Evolutionary conservation across 2,888 invertebrate genomes (phyloP), one percentile per base, ranked within the genome.

Genomic region (Salpingus planirostris): DNA sequence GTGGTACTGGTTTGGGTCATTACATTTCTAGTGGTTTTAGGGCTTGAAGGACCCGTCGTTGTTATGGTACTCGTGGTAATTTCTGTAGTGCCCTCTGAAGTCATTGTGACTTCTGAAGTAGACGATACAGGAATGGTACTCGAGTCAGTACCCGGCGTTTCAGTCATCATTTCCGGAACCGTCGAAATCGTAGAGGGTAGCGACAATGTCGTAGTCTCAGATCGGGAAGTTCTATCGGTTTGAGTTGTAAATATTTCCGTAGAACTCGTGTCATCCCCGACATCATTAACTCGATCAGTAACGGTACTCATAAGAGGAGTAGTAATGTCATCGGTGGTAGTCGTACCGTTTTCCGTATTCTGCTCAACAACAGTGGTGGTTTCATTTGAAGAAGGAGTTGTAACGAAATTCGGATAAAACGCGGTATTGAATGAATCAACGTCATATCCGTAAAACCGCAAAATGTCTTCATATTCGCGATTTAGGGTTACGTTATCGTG

Each of bases 401-500:
- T n/a, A n/a, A 6, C 31, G 13, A 37, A 30, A 27, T 54, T 56
- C 8, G 54, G 59, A 44, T n/a, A n/a, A n/a, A 59, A 39, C 2
- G 60, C 59, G 29, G 51, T 60, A 36, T 62, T 65, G 36, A 64
- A 62, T 2, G 61, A 55, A 15, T 76, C 74, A 33, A 85, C 68
- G 60, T 87, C 84, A 50, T 84, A 89, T 1, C 88, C 88, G 51
- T 88, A 88, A 59, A 86, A 87, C 43, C 74, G 69, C 18, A 89
- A 59, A 27, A 84, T 69, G 21, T 76, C 74, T 59, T 80, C 79
- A 54, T 84, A 88, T 40, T 77, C 76, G n/a, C 75, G 69, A 21
- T 76, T 76, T 26, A 89, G 73, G 3, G 77, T 78, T 1, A 86
- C 80, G 54, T 85, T 83, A 50, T 81, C 82, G 40, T 80, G 78